Evolutionary conservation across 2,113 vertebrate species (phyloP), one percentile per base, ranked within the genome.

Genomic region (Ardeotis arabs): DNA sequence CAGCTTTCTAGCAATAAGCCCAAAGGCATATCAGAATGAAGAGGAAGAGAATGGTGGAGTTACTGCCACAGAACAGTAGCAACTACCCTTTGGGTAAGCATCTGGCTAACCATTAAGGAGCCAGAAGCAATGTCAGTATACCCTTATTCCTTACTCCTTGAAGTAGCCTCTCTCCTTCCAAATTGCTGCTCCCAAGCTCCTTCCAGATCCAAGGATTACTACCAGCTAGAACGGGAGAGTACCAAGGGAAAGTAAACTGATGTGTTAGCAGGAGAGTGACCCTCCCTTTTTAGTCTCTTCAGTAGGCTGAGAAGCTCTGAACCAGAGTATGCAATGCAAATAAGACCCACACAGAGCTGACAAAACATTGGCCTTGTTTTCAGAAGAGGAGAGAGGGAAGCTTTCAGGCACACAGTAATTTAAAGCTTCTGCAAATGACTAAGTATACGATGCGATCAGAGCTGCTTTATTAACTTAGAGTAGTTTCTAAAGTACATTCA

Each of bases 331-430:
- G 80, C 81, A 87, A 87, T 0, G 5, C 56, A 84, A 96, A 87
- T 12, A 89, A 64, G 79, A 93, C 77, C 90, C 69, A 93, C 86
- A 89, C 72, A 89, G 68, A 93, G 94, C 79, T 96, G 91, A 87
- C 84, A 96, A 95, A 92, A 95, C 91, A 93, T 2, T 14, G 49
- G 62, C 50, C 62, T 87, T 95, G 83, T 81, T 96, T 94, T 89
- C 73, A 78, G 56, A 72, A 59, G 56, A 78, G n/a, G 27, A 85
- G 60, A 69, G 77, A 95, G 84, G 66, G 83, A 95, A 90, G 28
- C 45, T 92, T 94, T 76, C 78, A 78, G 89, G 62, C 77, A 92
- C 62, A 76, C 44, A 70, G 4, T 18, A 81, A 92, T 72, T 69
- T 63, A 89, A 64, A 92, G 59, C 79, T 90, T 62, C 80, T 89